Evolutionary conservation across 2,888 invertebrate species (phyloP).

Genomic region (Salticus scenicus): DNA sequence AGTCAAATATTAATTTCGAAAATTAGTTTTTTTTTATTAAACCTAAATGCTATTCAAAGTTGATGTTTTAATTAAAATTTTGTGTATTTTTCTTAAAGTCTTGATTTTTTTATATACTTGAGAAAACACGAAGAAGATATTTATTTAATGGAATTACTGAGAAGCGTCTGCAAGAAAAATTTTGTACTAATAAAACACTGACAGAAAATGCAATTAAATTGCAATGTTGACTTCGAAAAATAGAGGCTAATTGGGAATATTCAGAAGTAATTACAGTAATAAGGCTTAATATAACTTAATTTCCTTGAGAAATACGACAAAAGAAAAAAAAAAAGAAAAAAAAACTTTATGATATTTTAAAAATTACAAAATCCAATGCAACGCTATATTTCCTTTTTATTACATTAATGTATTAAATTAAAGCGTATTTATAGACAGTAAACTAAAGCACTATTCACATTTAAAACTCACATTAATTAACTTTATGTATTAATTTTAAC

Average conservation of each 20-base stretch:
- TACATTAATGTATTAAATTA: neutral
- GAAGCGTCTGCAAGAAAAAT: neutral
- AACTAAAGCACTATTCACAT: too few relatives aligned
- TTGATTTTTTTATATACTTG: neutral
- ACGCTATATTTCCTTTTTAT: neutral
- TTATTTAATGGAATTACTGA: neutral
- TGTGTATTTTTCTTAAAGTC: neutral
- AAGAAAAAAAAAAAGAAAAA: too few relatives aligned
- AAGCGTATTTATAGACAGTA: neutral
- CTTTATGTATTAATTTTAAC: too few relatives aligned
- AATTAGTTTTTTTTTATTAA: neutral
- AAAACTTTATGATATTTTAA: neutral
- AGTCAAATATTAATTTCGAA: neutral
- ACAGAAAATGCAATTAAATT: neutral
- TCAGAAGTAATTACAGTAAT: neutral
- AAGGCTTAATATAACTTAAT: neutral
- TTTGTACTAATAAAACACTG: neutral
- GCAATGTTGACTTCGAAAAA: neutral
- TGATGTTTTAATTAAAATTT: constrained; percentile 4
- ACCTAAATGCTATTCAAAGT: neutral
- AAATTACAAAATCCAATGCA: neutral
- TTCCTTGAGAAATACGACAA: neutral
- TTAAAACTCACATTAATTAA: too few relatives aligned
- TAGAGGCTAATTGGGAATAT: neutral
- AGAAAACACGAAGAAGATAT: neutral